Evolutionary conservation across 2,797 vertebrate species (phyloP).

Genomic region (Zonotrichia albicollis): DNA sequence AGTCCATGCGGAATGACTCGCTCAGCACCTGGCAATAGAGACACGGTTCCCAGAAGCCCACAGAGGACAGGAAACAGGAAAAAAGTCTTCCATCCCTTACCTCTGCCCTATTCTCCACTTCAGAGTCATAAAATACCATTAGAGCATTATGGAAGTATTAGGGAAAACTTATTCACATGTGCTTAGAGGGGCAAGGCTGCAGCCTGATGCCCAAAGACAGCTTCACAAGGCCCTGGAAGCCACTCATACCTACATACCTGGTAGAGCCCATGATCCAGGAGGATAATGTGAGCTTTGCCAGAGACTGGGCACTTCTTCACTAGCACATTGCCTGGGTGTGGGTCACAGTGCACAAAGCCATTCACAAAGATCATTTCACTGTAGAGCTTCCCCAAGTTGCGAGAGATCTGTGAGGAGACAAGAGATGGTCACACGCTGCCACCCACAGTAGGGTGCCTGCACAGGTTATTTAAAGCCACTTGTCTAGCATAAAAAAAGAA

Average conservation of each 20-base stretch:
- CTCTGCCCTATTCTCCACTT: background rate
- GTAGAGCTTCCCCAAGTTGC: constrained; percentile 90
- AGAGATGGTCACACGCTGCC: background rate
- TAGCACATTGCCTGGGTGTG: constrained; percentile 93
- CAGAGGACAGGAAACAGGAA: background rate
- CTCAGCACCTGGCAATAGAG: constrained; percentile 80
- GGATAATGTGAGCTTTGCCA: constrained; percentile 84
- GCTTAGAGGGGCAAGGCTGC: background rate
- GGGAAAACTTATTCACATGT: background rate
- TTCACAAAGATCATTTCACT: constrained; percentile 98
- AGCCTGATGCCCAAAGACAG: background rate
- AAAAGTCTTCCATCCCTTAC: background rate
- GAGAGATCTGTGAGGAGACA: constrained; percentile 83
- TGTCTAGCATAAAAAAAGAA: background rate
- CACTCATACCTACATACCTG: constrained; percentile 77
- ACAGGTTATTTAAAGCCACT: background rate
- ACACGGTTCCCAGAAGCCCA: background rate
- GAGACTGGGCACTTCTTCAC: constrained; percentile 84
- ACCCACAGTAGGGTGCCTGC: background rate
- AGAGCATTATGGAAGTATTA: background rate
- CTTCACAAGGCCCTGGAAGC: background rate
- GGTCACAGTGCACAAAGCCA: constrained; percentile 97
- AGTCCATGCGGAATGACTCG: constrained; percentile 88
- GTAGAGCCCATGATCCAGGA: constrained; percentile 96
- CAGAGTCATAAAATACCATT: background rate